Evolutionary conservation across 92 coral and sea anemone genomes (phyloP), one percentile per base, ranked within the genome.

Genomic region (Pocillopora grandis): DNA sequence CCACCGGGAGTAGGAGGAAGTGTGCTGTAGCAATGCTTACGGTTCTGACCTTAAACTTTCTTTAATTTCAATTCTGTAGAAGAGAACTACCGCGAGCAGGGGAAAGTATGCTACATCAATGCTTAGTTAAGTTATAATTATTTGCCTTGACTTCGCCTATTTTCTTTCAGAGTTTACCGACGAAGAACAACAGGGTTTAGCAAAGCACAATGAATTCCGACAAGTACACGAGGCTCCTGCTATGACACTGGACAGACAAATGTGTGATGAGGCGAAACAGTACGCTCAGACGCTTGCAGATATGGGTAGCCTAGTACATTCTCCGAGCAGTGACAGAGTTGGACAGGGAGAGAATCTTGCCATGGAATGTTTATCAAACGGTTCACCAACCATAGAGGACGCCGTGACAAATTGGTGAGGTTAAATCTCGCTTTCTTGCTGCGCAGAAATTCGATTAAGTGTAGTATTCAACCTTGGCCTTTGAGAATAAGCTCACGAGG

Each of bases 341-440:
- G 89, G 89, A 2, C 88, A 91, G 77, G 94, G 94, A 16, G 94
- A 91, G 71, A 91, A 91, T 55, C 86, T 91, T 23, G 87, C 87
- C 37, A 76, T 80, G 85, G 87, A 86, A 23, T 89, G 92, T 70
- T 76, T 76, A 9, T n/a, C 86, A 23, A 9, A 59, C 2, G 62
- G n/a, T 33, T 12, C 80, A 23, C 62, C 58, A 65, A 18, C 72
- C 14, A 60, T 76, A 16, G 68, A 76, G 13, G 36, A 57, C 66
- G 66, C 62, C 10, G 77, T 66, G 67, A 27, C 48, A 62, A 52
- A 61, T 16, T 76, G 62, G 59, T 72, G 79, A 14, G 71, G 15
- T 2, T 12, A 0, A 4, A 6, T 62, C 15, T 16, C 15, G 9
- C 19, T 13, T 16, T 5, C 8, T 12, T 62, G 52, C 2, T 16